Evolutionary conservation across 2,888 invertebrate species (phyloP).

Genomic region (Trypoxylon attenuatum): DNA sequence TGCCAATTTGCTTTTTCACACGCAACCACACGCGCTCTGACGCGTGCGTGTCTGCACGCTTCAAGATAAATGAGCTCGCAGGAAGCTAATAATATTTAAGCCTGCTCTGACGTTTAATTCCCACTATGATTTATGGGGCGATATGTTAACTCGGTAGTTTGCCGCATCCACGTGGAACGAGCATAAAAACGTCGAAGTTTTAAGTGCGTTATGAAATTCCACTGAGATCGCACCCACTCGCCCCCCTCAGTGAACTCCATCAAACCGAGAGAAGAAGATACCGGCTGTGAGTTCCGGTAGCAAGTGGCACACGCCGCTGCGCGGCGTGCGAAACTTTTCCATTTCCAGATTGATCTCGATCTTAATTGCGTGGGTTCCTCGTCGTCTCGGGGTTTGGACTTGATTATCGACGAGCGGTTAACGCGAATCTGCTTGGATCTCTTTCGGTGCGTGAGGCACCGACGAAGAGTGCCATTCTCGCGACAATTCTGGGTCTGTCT

Average conservation of each 20-base stretch:
- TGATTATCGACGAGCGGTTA: no score
- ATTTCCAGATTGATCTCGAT: not conserved
- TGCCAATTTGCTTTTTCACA: conserved; percentile 49
- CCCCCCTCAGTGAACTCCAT: not conserved
- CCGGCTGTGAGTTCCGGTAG: no score
- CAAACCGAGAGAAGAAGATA: no score
- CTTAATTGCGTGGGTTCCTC: not conserved
- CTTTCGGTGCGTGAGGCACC: no score
- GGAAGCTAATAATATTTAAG: conserved; percentile 36
- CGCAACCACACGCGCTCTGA: conserved; percentile 15
- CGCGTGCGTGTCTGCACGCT: conserved; percentile 9
- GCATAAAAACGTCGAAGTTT: not conserved
- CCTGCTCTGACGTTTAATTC: conserved; percentile 23
- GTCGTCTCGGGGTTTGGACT: no score
- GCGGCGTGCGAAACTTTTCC: not conserved
- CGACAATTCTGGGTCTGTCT: no score
- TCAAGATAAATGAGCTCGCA: conserved; percentile 37
- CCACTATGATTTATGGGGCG: not conserved
- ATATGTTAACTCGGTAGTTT: not conserved
- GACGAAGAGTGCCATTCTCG: no score
- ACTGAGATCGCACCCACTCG: not conserved
- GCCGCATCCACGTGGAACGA: not conserved
- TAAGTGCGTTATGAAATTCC: not conserved
- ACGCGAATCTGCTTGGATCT: no score
- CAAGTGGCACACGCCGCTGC: not conserved